Base-by-base conservation (phyloP, 2,113 vertebrate genomes). In the Perca fluviatilis region DNA sequence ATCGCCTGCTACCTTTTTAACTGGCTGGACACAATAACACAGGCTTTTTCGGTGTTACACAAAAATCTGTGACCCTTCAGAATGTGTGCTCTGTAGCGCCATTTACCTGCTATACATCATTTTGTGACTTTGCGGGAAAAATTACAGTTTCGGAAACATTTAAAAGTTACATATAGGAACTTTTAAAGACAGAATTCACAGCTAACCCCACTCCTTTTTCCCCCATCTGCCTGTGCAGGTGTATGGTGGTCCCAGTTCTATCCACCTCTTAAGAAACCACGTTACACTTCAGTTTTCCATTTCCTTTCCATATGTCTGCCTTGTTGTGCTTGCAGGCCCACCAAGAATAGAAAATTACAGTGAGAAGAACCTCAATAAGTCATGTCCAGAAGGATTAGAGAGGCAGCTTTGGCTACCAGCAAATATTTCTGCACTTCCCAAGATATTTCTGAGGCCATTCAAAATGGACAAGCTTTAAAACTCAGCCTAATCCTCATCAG, bases 331-430 rank as follows among this genome's bases (percentile, higher is more conserved):
- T 11, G 66, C 80, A 47, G 74, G 53, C 56, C 71, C 21, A 67
- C 50, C 63, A 58, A 66, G 72, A 65, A 79, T 73, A 51, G 74
- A 82, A 83, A 80, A 87, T 85, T 76, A 30, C 15, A 75, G 72
- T 23, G 60, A 73, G 74, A 43, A 63, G 63, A 86, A 82, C 78
- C 73, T 85, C 76, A 74, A 56, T 84, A 80, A 84, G 50, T 84
- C 87, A 36, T 75, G 87, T 90, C 87, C 84, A 57, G 64, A 67
- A 56, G 86, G 91, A 93, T 92, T 90, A 92, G 62, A 64, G 18
- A 66, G 33, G 84, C 79, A 69, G 67, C 70, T 80, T 46, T n/a
- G 16, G 78, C 80, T 47, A 27, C 13, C 64, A 70, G 50, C 46
- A 66, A 85, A 74, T 81, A 62, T 73, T 86, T 87, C 82, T 79